These are phyloP conservation scores for Drosophila dunni DNA, from an alignment of 1,140 invertebrate species.

Conservation along the genomic window DNA sequence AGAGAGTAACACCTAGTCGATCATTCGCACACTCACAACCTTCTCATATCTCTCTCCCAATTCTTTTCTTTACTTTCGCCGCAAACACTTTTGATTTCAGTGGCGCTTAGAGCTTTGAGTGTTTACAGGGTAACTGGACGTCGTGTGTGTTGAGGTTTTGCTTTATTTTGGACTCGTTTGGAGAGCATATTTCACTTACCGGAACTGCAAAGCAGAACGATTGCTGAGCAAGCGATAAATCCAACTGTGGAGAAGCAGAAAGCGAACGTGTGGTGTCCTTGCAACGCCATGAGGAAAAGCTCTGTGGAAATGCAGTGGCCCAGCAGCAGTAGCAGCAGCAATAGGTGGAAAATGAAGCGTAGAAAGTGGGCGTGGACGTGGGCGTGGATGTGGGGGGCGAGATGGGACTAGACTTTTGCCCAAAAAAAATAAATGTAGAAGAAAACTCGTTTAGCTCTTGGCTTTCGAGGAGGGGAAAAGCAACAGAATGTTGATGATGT, in stretches of 20 bases:
- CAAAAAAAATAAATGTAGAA: too few relatives aligned
- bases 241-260: slow-evolving; percentile 73
- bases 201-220: slow-evolving; percentile 84
- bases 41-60: neutral
- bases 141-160: slow-evolving; percentile 8
- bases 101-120: too few relatives aligned
- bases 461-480: slow-evolving; percentile 13
- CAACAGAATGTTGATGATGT: slow-evolving; percentile 37
- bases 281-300: slow-evolving; percentile 55
- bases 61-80: neutral
- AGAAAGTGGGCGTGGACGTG: neutral
- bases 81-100: too few relatives aligned
- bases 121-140: slow-evolving; percentile 4
- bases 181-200: slow-evolving; percentile 83
- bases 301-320: slow-evolving; percentile 4
- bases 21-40: too few relatives aligned
- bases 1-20: too few relatives aligned
- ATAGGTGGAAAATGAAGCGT: neutral
- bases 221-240: slow-evolving; percentile 84
- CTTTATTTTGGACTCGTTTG: slow-evolving; percentile 30
- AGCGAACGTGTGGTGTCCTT: slow-evolving; percentile 71
- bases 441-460: slow-evolving; percentile 12
- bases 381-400: neutral
- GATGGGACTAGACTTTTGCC: neutral
- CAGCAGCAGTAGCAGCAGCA: neutral